Percentiles rank a stretch among this genome's conserved stretches.
These are phyloP conservation scores for Perdita meconis DNA, from an alignment of 2,888 invertebrate species.

Conservation along the genomic window DNA sequence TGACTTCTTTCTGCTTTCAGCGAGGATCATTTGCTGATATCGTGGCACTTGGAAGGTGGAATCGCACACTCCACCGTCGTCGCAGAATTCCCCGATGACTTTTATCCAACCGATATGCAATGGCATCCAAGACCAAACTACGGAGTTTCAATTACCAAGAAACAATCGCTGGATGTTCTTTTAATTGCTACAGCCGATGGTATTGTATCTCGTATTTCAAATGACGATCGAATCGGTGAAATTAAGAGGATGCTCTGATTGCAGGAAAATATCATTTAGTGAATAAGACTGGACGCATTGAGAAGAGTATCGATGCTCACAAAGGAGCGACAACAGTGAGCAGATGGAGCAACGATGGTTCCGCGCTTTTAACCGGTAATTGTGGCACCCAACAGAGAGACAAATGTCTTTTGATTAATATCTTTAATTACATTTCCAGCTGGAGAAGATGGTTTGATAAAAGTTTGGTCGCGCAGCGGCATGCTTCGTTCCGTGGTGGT, in stretches of 20 bases:
- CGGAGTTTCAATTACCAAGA: slow-evolving; percentile 82
- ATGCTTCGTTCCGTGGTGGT: slow-evolving; percentile 95
- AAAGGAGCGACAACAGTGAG: slow-evolving; percentile 94
- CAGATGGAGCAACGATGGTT: slow-evolving; percentile 97
- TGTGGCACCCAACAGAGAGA: slow-evolving; percentile 9
- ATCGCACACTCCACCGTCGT: slow-evolving; percentile 91
- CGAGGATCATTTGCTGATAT: slow-evolving; percentile 95
- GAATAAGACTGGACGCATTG: slow-evolving; percentile 94
- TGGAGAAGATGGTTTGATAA: slow-evolving; percentile 98
- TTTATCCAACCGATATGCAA: slow-evolving; percentile 96
- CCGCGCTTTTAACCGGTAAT: slow-evolving; percentile 94
- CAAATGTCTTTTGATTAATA: neutral
- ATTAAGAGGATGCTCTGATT: neutral
- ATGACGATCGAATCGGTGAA: neutral
- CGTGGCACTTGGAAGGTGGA: slow-evolving; percentile 92
- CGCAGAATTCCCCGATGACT: slow-evolving; percentile 91
- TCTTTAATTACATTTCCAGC: slow-evolving; percentile 85
- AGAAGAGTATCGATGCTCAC: slow-evolving; percentile 97
- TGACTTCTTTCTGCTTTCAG: slow-evolving; percentile 84
- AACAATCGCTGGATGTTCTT: slow-evolving; percentile 91
- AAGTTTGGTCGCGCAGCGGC: slow-evolving; percentile 98
- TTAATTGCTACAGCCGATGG: slow-evolving; percentile 95
- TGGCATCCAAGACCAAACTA: slow-evolving; percentile 91
- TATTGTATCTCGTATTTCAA: slow-evolving; percentile 82
- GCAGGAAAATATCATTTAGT: slow-evolving; percentile 93